Percentiles rank a stretch among this genome's conserved stretches.
Conservation (phyloP, 2,888 invertebrate genomes). For the Volucella zonaria region DNA sequence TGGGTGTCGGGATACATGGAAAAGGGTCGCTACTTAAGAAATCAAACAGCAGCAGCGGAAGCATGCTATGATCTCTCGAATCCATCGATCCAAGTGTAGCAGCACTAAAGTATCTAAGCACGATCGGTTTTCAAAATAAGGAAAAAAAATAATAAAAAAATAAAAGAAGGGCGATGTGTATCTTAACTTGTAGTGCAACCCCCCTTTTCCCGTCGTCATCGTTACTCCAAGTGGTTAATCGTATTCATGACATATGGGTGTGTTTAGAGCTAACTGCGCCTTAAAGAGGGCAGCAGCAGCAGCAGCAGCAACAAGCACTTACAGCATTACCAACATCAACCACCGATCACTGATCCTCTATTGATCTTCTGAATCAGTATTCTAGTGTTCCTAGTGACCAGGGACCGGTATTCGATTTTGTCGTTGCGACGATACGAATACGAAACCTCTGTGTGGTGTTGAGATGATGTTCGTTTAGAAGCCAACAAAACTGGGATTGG, state of each 20-base stretch:
- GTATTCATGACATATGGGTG: slow-evolving; percentile 74
- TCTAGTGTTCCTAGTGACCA: slow-evolving; percentile 17
- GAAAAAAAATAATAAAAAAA: too few relatives aligned
- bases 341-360: slow-evolving; percentile 33
- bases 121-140: neutral
- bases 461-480: slow-evolving; percentile 53
- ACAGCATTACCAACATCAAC: slow-evolving; percentile 25
- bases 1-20: slow-evolving; percentile 26
- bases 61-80: slow-evolving; percentile 56
- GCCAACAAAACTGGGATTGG: slow-evolving; percentile 71
- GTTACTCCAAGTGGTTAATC: slow-evolving; percentile 50
- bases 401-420: slow-evolving; percentile 35
- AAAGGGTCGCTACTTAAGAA: slow-evolving; percentile 43
- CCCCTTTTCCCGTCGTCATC: slow-evolving; percentile 26
- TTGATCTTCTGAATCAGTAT: slow-evolving; percentile 60
- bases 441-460: slow-evolving; percentile 13
- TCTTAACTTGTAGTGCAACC: slow-evolving; percentile 31
- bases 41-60: slow-evolving; percentile 66
- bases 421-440: slow-evolving; percentile 21
- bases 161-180: slow-evolving; percentile 27
- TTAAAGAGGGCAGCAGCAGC: slow-evolving; percentile 61
- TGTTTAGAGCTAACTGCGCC: slow-evolving; percentile 71
- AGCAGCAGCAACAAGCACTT: slow-evolving; percentile 19
- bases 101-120: slow-evolving; percentile 26
- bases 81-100: slow-evolving; percentile 22